phyloP scores from a whole-genome alignment of 2,797 vertebrate species.

The Ptychadena robeensis region DNA sequence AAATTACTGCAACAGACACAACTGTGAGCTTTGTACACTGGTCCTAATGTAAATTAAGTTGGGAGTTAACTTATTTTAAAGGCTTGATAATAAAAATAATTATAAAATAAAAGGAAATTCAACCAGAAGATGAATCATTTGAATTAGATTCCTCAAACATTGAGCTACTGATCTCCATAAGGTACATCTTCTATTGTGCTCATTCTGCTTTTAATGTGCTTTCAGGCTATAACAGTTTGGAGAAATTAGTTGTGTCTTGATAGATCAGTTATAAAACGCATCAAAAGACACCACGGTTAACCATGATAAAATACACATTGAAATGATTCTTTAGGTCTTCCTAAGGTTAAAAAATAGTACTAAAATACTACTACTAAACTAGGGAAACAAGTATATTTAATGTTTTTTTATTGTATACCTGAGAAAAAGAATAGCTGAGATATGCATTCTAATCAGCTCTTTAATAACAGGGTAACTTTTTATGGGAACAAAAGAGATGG shows the following conservation, averaged over 20 bases:
- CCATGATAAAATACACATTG: slow-evolving; percentile 24
- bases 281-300: not conserved
- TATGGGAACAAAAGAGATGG: slow-evolving; percentile 28
- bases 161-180: not conserved
- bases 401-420: slow-evolving; percentile 40
- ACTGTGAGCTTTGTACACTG: not conserved
- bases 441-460: slow-evolving; percentile 49
- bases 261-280: not conserved
- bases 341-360: slow-evolving; percentile 16
- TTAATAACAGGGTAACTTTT: slow-evolving; percentile 46
- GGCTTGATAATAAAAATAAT: not conserved
- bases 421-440: slow-evolving; percentile 39
- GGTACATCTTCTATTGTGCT: not conserved
- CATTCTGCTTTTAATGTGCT: not conserved
- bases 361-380: slow-evolving; percentile 6
- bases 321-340: slow-evolving; percentile 6
- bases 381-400: slow-evolving; percentile 30
- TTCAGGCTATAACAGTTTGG: not conserved
- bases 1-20: not conserved
- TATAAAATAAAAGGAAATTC: not conserved
- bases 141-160: not conserved
- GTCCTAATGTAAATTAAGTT: not conserved
- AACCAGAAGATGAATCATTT: not conserved
- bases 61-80: not conserved
- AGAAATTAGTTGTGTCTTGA: not conserved